Base-by-base conservation (phyloP, 1,140 invertebrate species). In the Lepeophtheirus salmonis region DNA sequence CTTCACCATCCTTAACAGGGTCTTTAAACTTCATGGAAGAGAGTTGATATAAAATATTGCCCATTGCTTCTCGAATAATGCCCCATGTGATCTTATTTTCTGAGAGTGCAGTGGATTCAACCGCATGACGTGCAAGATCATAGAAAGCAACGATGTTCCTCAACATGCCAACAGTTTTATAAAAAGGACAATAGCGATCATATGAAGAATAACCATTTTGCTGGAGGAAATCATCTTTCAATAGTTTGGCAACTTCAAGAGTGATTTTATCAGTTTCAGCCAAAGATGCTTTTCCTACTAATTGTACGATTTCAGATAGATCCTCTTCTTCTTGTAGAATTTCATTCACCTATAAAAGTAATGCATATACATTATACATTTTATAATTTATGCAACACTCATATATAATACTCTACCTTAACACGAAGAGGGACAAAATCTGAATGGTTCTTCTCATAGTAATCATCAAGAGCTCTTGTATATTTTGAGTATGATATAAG, bases 11-110 rank as follows among this genome's bases (percentile, higher is more conserved):
- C 76, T 94, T 94, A 6, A 92, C 83, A 30, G 95, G 94, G 74
- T 98, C 92, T 85, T 96, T 97, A 78, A 99, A 99, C 75, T 99
- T 99, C 95, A 98, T 99, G 67, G 88, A 92, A 66, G 86, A 95
- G 54, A 99, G 80, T 72, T 97, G 89, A 76, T 98, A 97, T 61
- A 99, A 79, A 67, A 94, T 85, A 68, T 88, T 87, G 66, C 83
- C 83, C 89, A 99, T 92, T 66, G 87, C 84, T 70, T 98, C 96
- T 60, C 88, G 80, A 68, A 99, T 98, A 22, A 91, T 86, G 65
- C 83, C 83, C 92, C 92, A 99, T 58, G 96, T 99, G 67, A 99
- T 89, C 78, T 95, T 95, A 77, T 97, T 97, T 71, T 99, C 96
- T 53, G 89, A 92, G 75, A 98, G 92, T 17, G 94, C 89, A 22